Evolutionary conservation across 2,888 invertebrate genomes (phyloP), one percentile per base, ranked within the genome.

Genomic region (Dicycla oo): DNA sequence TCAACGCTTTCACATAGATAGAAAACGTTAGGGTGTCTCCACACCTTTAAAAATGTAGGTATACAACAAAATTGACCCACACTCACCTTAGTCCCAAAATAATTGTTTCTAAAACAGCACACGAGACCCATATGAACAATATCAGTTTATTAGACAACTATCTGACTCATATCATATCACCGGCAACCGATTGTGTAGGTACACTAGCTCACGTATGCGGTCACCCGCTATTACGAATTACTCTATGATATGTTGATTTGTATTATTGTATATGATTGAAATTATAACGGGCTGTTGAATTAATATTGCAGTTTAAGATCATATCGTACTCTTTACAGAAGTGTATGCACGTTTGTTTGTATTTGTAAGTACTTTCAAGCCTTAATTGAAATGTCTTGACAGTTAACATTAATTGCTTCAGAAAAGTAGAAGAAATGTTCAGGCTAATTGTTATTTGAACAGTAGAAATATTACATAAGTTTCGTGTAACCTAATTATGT

Each of bases 211-310:
- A 90, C 91, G 90, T 86, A 89, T 88, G 90, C 87, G 90, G 89
- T 91, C 89, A 85, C 83, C 83, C 72, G 76, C 69, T 77, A 84
- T 84, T 85, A 86, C 74, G 75, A 85, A 88, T 84, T 86, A 84
- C 82, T 75, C 82, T 74, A 80, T 82, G 85, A 88, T 86, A 86
- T 87, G 88, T 89, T 88, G 88, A 87, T 90, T 87, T 85, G 80
- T 86, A 75, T 84, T 87, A 88, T 90, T 89, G 90, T 91, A 90
- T 91, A 86, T 84, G 86, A 88, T 90, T 86, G 80, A 84, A 87
- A 89, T 89, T 87, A 86, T 87, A 87, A 84, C 86, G 78, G 80
- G 63, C 80, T 83, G 78, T 81, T 88, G 89, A 89, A 88, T 88
- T 88, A 90, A 88, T 91, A 89, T 84, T 87, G 83, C 87, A 85